Evolutionary conservation across 2,797 vertebrate genomes (phyloP), one percentile per base, ranked within the genome.

Genomic region (Hapalemur alaotrensis): DNA sequence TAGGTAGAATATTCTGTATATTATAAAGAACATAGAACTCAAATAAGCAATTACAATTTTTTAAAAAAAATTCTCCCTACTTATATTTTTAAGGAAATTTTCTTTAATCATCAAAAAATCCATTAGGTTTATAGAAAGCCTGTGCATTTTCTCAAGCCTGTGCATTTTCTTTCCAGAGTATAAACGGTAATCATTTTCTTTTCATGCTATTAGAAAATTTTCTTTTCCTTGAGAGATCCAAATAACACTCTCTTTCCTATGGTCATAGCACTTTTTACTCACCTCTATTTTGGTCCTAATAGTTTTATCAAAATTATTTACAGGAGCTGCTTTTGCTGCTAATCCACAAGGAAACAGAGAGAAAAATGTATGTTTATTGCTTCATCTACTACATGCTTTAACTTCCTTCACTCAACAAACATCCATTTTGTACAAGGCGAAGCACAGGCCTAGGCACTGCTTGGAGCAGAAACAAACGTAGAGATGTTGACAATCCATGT

Each of bases 61-160:
- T 63, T 0, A 4, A 59, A 57, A 86, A 73, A 32, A 59, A 43
- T 57, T 95, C 13, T 93, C 54, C 57, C 43, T 84, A 48, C 4
- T 69, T 57, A 18, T n/a, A 57, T 76, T 95, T 89, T 86, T 22
- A 94, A 88, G 80, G 38, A 73, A 23, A 50, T 73, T 90, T 94
- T 90, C 65, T 82, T 89, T 87, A 67, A 54, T 18, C 12, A 79
- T 83, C 12, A 41, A 76, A 88, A 90, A 75, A 79, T n/a, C 4
- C 22, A 67, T 14, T 59, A 46, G 14, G 28, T 70, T 41, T 63
- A 63, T 50, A 65, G 48, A 63, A 80, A 76, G 18, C 3, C 35
- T 41, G 12, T 57, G 9, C 17, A 43, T 86, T 89, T 92, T 86
- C 32, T 90, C n/a, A 80, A 76, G 18, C 3, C 35, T 41, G 12